phyloP scores from a whole-genome alignment of 2,888 invertebrate species.

The Oligia strigilis region DNA sequence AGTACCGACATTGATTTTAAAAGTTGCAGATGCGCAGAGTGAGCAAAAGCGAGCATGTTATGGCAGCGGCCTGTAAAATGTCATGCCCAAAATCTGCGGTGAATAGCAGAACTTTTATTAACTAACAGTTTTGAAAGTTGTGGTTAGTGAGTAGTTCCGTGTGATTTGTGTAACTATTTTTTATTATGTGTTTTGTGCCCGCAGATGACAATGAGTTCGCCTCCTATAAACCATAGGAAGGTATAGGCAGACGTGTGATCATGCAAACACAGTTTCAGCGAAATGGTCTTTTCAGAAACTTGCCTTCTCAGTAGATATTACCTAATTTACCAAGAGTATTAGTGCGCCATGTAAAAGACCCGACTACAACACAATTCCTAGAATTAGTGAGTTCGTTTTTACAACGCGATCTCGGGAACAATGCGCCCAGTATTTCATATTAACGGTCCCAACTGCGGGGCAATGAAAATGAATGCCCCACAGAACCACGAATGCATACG shows the following conservation, averaged over 20 bases:
- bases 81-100: neutral
- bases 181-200: neutral
- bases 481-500: constrained; percentile 66
- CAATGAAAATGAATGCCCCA: constrained; percentile 75
- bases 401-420: constrained; percentile 62
- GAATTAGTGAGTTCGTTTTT: constrained; percentile 49
- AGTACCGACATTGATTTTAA: neutral
- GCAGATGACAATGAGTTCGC: neutral
- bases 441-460: constrained; percentile 74
- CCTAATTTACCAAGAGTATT: neutral
- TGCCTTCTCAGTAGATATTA: no score
- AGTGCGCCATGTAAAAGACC: constrained; percentile 20
- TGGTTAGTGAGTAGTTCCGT: no score
- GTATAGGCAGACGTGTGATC: neutral
- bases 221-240: neutral
- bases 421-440: constrained; percentile 74
- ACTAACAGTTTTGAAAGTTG: neutral
- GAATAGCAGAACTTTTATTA: neutral
- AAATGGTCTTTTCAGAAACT: neutral
- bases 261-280: neutral
- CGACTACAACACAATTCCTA: constrained; percentile 2
- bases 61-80: neutral
- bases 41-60: neutral
- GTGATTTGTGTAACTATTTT: neutral
- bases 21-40: neutral